Percentiles rank a stretch among this genome's conserved stretches.
Evolutionary conservation across 64 coral and sea anemone species (phyloP).

Genomic region (Actinia tenebrosa): DNA sequence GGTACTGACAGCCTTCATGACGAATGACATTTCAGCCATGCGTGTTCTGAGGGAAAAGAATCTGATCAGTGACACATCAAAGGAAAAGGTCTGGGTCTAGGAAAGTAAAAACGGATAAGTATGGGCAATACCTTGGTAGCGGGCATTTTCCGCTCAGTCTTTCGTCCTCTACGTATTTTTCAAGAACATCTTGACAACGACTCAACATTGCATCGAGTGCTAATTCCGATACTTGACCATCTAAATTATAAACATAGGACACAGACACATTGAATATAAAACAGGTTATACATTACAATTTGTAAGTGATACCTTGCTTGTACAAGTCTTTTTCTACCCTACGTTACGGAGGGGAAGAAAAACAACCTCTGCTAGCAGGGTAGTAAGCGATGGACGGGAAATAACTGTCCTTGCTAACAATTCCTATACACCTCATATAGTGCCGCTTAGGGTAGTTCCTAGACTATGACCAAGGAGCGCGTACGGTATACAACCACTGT

Average conservation of each 20-base stretch:
- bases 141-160: conserved; percentile 97
- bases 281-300: too few relatives aligned
- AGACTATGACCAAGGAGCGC: too few relatives aligned
- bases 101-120: neutral
- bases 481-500: too few relatives aligned
- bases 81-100: neutral
- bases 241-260: conserved; percentile 28
- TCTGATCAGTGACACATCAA: neutral
- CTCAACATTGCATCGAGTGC: conserved; percentile 80
- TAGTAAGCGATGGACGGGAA: too few relatives aligned
- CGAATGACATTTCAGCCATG: conserved; percentile 97
- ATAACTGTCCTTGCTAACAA: too few relatives aligned
- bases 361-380: too few relatives aligned
- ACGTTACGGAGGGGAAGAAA: too few relatives aligned
- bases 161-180: conserved; percentile 91
- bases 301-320: too few relatives aligned
- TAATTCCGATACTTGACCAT: conserved; percentile 89
- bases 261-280: too few relatives aligned
- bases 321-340: too few relatives aligned
- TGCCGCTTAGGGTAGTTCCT: too few relatives aligned
- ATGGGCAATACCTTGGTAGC: conserved; percentile 70
- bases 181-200: conserved; percentile 82
- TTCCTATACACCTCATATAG: too few relatives aligned
- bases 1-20: conserved; percentile 93
- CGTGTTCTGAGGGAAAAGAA: conserved; percentile 65